Base-by-base conservation (phyloP, 2,113 vertebrate species). In the Coturnix japonica region DNA sequence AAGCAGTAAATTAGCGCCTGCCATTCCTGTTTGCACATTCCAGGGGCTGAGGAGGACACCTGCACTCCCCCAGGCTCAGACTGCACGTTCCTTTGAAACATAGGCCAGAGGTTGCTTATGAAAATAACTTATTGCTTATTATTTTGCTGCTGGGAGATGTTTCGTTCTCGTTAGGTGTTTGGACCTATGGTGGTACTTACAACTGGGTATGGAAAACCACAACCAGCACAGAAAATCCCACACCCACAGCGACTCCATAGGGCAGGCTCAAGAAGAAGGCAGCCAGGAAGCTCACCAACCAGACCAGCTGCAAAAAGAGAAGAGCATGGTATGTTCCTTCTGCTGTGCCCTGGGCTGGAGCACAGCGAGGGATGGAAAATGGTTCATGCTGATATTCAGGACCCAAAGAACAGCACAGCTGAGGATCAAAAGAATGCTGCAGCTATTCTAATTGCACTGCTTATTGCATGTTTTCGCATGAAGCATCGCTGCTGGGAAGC, bases 171-270 rank as follows among this genome's bases (percentile, higher is more conserved):
- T 14, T 37, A 1, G 53, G 2, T 3, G 15, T 67, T 12, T 1
- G 20, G 6, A 47, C 73, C 46, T 39, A 0, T 1, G 0, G 13
- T 1, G 51, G 54, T 94, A 98, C 99, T 99, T 96, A 99, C 98
- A 99, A 99, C 72, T 99, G 99, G 46, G 99, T 99, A 84, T 98
- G 98, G 97, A 99, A 99, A 94, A 99, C 97, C 80, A 99, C 99
- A 0, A 99, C 98, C 78, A 99, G 97, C 81, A 98, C 87, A 5
- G 99, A 99, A 93, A 99, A 99, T 64, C 98, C 96, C 44, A 99
- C 99, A 8, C 99, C 99, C 37, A 98, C 97, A 2, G 98, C 99
- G 4, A 99, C 98, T 14, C 99, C 99, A 2, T 98, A 99, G 2
- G 99, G 99, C 76, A 99, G 96, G 83, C 99, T 98, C 90, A 99